phyloP scores from a whole-genome alignment of 2,888 invertebrate species.

The Torymus aiolomorphi region DNA sequence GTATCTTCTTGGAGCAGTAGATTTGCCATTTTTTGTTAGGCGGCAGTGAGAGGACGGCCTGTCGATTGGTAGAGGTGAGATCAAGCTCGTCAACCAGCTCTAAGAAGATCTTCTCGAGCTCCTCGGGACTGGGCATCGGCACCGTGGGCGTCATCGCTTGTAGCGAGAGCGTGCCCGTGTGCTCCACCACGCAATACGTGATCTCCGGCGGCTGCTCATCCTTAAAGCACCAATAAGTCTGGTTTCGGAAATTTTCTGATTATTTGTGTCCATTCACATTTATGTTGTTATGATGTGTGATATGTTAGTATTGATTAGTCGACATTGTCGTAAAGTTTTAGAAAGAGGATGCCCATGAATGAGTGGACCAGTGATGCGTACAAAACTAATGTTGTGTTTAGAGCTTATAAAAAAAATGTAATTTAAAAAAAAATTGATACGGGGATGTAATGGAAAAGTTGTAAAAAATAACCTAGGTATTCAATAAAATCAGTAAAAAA shows the following conservation, averaged over 20 bases:
- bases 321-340: too few species aligned
- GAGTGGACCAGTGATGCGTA: too few species aligned
- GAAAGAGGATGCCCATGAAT: too few species aligned
- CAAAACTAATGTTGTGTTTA: too few species aligned
- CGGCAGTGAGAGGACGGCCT: slow-evolving; percentile 94
- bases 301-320: too few species aligned
- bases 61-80: slow-evolving; percentile 93
- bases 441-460: neutral
- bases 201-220: slow-evolving; percentile 97
- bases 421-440: neutral
- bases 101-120: slow-evolving; percentile 94
- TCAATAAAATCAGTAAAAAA: too few species aligned
- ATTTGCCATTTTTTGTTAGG: slow-evolving; percentile 99
- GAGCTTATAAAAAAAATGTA: neutral
- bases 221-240: slow-evolving; percentile 74
- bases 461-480: too few species aligned
- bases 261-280: too few species aligned
- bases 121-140: slow-evolving; percentile 95
- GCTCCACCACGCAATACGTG: slow-evolving; percentile 94
- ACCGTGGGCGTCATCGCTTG: slow-evolving; percentile 94
- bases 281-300: too few species aligned
- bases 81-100: slow-evolving; percentile 97
- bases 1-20: slow-evolving; percentile 88
- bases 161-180: slow-evolving; percentile 88
- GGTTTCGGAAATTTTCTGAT: too few species aligned